These are phyloP conservation scores for Cinclus mexicanus DNA, from an alignment of 2,113 vertebrate species.

Conservation along the genomic window DNA sequence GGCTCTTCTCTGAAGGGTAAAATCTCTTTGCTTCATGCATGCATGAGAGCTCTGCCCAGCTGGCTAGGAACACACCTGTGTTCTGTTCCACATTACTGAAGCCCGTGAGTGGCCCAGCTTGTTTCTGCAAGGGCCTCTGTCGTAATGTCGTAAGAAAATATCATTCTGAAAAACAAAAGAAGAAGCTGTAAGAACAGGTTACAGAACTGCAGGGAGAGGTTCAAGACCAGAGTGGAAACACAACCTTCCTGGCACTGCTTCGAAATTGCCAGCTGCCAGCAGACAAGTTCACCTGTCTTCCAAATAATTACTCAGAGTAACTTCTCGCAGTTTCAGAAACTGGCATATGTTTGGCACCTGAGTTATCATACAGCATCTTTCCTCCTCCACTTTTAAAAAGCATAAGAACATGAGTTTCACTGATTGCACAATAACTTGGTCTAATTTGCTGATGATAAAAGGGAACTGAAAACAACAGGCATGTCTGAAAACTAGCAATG, in stretches of 20 bases:
- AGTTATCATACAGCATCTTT: not conserved
- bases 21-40: not conserved
- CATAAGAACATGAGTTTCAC: not conserved
- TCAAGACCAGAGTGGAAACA: not conserved
- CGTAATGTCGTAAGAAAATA: slow-evolving; percentile 96
- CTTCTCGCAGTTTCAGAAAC: not conserved
- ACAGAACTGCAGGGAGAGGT: not conserved
- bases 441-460: not conserved
- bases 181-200: not conserved
- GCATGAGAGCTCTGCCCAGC: not conserved
- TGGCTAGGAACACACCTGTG: slow-evolving; percentile 80
- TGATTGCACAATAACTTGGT: not conserved
- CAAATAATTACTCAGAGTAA: not conserved
- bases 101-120: slow-evolving; percentile 96
- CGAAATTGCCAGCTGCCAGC: not conserved
- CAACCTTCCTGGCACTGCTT: not conserved
- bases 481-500: not conserved
- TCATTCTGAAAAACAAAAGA: slow-evolving; percentile 84
- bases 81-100: slow-evolving; percentile 97
- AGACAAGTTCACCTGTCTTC: not conserved
- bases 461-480: not conserved
- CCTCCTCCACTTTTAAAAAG: not conserved
- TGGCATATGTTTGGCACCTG: not conserved
- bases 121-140: slow-evolving; percentile 95
- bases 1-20: not conserved